phyloP scores from a whole-genome alignment of 1,140 invertebrate species.

The Aphidius gifuensis region DNA sequence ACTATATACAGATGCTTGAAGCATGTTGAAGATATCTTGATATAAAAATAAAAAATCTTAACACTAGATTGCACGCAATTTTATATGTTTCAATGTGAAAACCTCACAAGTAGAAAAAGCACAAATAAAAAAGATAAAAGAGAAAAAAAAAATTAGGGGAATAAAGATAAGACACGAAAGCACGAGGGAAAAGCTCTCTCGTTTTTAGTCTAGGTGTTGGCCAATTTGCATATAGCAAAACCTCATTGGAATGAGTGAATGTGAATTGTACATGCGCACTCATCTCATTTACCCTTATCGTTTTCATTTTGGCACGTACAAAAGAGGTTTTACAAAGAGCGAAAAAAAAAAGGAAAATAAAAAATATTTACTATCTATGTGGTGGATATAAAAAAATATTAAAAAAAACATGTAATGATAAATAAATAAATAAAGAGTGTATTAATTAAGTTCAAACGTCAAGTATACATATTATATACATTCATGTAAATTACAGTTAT shows the following conservation, averaged over 20 bases:
- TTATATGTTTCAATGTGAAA: slow-evolving; percentile 27
- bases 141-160: slow-evolving; percentile 25
- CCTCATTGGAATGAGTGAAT: slow-evolving; percentile 13
- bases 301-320: slow-evolving; percentile 15
- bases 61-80: slow-evolving; percentile 33
- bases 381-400: not conserved
- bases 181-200: slow-evolving; percentile 4
- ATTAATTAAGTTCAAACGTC: not conserved
- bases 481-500: not conserved
- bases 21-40: too few species aligned
- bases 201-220: slow-evolving; percentile 33
- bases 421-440: not conserved
- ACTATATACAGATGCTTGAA: too few species aligned
- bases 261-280: slow-evolving; percentile 4
- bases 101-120: not conserved
- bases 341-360: slow-evolving; percentile 2
- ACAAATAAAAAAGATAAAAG: too few species aligned
- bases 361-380: not conserved
- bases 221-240: slow-evolving; percentile 37
- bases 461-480: too few species aligned
- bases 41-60: too few species aligned
- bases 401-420: not conserved
- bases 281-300: slow-evolving; percentile 13
- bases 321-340: not conserved
- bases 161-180: slow-evolving; percentile 41